A percentile compares a stretch with the other conserved stretches of the same genome.
These are phyloP conservation scores for Oscheius sp. DNA, from an alignment of 1,140 invertebrate species.

Conservation along the genomic window DNA sequence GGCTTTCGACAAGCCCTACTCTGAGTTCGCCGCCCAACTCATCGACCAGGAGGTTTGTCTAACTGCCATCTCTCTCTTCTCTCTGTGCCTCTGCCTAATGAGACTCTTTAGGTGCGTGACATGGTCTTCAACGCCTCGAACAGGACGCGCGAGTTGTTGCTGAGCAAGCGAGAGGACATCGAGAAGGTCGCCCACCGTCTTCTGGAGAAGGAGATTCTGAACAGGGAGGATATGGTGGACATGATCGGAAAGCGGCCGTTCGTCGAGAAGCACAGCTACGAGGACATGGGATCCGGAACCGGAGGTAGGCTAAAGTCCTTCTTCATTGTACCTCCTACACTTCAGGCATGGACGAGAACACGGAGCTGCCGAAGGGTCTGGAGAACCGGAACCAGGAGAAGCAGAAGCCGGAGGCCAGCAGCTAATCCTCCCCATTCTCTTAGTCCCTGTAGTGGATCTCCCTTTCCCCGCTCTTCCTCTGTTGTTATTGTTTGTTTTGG, in stretches of 20 bases:
- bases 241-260: constrained; percentile 89
- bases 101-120: constrained; percentile 63
- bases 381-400: constrained; percentile 80
- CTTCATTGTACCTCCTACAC: neutral
- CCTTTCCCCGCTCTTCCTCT: neutral
- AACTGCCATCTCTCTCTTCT: no score
- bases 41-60: constrained; percentile 97
- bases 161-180: constrained; percentile 81
- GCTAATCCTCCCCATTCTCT: neutral
- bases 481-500: constrained; percentile 6
- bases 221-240: constrained; percentile 96
- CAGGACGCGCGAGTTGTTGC: constrained; percentile 77
- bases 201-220: constrained; percentile 89
- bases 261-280: constrained; percentile 97
- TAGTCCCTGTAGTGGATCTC: constrained; percentile 33
- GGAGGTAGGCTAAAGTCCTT: constrained; percentile 64
- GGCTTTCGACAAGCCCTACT: constrained; percentile 94
- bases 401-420: constrained; percentile 13
- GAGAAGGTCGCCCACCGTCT: constrained; percentile 88
- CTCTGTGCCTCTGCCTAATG: no score
- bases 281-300: constrained; percentile 98
- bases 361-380: constrained; percentile 85
- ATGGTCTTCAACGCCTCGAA: constrained; percentile 80
- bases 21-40: constrained; percentile 90
- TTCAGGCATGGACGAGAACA: constrained; percentile 81